phyloP scores from a whole-genome alignment of 2,888 invertebrate species.

The Tiliacea aurago region DNA sequence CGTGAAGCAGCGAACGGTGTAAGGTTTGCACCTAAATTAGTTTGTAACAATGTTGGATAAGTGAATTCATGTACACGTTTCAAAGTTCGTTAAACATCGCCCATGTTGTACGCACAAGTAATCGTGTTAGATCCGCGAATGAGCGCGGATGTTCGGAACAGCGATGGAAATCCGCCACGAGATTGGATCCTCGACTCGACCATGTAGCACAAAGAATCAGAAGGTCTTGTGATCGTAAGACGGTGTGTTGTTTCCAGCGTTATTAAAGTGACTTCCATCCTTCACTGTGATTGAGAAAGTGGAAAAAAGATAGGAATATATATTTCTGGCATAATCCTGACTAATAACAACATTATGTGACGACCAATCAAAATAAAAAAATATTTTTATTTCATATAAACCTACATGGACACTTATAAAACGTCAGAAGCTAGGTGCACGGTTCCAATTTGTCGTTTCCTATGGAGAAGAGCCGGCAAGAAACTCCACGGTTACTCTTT shows the following conservation, averaged over 20 bases:
- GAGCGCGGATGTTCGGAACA: constrained; percentile 51
- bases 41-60: constrained; percentile 40
- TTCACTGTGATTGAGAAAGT: no score
- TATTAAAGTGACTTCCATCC: not conserved
- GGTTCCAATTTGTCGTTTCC: no score
- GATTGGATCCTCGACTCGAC: constrained; percentile 52
- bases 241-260: not conserved
- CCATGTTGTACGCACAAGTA: constrained; percentile 55
- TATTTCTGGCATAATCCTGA: no score
- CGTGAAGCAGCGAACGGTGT: constrained; percentile 4
- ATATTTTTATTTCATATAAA: no score
- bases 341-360: no score
- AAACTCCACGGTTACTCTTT: no score
- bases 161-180: constrained; percentile 64
- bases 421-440: no score
- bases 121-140: constrained; percentile 61
- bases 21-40: constrained; percentile 45
- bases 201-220: not conserved
- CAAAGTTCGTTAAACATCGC: constrained; percentile 52
- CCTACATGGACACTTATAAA: no score
- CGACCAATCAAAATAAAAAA: no score
- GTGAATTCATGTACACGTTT: constrained; percentile 33
- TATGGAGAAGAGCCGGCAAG: no score
- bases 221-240: constrained; percentile 13
- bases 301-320: no score